phyloP scores from a whole-genome alignment of 2,888 invertebrate genomes.

The Coelogynopora nodosa region DNA sequence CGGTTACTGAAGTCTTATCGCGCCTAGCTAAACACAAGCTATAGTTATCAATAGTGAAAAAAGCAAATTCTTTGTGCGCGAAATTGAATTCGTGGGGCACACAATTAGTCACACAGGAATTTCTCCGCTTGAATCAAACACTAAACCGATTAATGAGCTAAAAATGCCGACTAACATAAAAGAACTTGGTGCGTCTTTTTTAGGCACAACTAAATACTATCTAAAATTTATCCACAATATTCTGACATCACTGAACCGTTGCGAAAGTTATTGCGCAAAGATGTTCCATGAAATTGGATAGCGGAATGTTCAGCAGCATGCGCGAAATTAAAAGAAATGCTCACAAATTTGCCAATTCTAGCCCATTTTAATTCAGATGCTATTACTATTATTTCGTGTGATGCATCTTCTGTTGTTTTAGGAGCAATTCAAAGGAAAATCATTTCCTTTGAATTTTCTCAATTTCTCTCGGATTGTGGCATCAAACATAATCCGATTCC shows the following conservation, averaged over 20 bases:
- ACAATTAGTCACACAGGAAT: slow-evolving; percentile 23
- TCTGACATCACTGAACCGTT: slow-evolving; percentile 48
- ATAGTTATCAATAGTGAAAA: slow-evolving; percentile 30
- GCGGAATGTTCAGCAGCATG: slow-evolving; percentile 47
- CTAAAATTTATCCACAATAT: slow-evolving; percentile 47
- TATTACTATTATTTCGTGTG: slow-evolving; percentile 47
- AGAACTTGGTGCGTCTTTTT: slow-evolving; percentile 44
- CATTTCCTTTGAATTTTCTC: slow-evolving; percentile 3
- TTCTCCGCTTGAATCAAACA: slow-evolving; percentile 9
- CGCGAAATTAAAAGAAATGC: slow-evolving; percentile 45
- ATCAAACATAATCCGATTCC: slow-evolving; percentile 35
- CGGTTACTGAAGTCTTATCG: not conserved
- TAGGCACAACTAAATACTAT: slow-evolving; percentile 49
- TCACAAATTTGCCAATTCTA: slow-evolving; percentile 47
- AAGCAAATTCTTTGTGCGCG: not conserved
- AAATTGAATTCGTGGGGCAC: slow-evolving; percentile 26
- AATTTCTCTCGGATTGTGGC: slow-evolving; percentile 34
- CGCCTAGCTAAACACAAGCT: slow-evolving; percentile 26
- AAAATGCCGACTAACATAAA: slow-evolving; percentile 25
- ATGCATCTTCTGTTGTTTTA: slow-evolving; percentile 47
- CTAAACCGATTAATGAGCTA: slow-evolving; percentile 23
- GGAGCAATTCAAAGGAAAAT: slow-evolving; percentile 47
- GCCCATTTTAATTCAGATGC: slow-evolving; percentile 48
- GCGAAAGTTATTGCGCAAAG: slow-evolving; percentile 34
- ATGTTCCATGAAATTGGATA: slow-evolving; percentile 48